Evolutionary conservation across 1,140 invertebrate genomes (phyloP), one percentile per base, ranked within the genome.

Genomic region (Vanessa atalanta): DNA sequence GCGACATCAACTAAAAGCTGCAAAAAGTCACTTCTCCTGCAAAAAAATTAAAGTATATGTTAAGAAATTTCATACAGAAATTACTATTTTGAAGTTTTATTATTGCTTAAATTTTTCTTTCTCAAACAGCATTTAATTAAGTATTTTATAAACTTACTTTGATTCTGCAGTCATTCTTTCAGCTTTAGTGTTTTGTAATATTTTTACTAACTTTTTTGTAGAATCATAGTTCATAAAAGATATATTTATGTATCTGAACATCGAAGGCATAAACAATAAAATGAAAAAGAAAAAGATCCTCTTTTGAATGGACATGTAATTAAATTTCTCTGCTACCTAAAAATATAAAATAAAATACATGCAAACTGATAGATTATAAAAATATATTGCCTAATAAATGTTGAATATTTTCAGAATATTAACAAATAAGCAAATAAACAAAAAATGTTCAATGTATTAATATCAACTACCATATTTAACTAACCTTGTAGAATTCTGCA

Each of bases 241-340:
- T 77, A 85, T 67, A 50, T 82, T 85, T 7, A 83, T 73, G 47
- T 75, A 81, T 69, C 76, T 78, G 53, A 73, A 70, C 20, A 73
- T 26, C 57, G 68, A 68, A 37, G 87, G 89, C 76, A 86, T 80
- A 61, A 88, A 84, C 68, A 88, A 72, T 26, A 91, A 51, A 26
- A 89, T 47, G 14, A 78, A 76, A 37, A 90, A 87, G 64, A 91
- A 55, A 8, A 85, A 37, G 8, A 88, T 57, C 55, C 87, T 81
- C 64, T 89, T 90, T 0, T 53, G 20, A 61, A 72, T 47, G 3
- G 90, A 67, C 81, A 88, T 82, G 20, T 86, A 83, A 47, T 88
- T 88, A 73, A 92, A 93, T 73, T 88, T 89, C 61, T 89, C 84
- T 51, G 92, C 92, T 31, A 90, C 83, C 92, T 93, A 83, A 77